Base-by-base conservation (phyloP, 2,888 invertebrate species). In the Agrilus mali region DNA sequence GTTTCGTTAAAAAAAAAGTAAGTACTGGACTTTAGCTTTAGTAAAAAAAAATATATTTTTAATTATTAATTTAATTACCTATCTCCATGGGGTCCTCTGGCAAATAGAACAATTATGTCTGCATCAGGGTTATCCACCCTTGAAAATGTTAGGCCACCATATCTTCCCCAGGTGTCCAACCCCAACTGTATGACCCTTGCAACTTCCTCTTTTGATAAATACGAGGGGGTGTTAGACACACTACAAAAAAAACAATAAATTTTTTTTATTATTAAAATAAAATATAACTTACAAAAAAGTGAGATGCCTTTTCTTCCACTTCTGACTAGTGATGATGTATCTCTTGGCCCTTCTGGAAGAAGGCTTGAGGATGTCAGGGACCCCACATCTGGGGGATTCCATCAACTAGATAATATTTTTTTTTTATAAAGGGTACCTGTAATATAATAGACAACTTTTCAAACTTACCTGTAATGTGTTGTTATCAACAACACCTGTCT, bases 21-120 rank as follows among this genome's bases (percentile, higher is more conserved):
- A n/a, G n/a, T n/a, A n/a, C n/a, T n/a, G n/a, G n/a, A n/a, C n/a
- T n/a, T n/a, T n/a, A n/a, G n/a, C n/a, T n/a, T n/a, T n/a, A n/a
- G n/a, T n/a, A n/a, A n/a, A n/a, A n/a, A n/a, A n/a, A n/a, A n/a
- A n/a, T n/a, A n/a, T n/a, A n/a, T n/a, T n/a, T n/a, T n/a, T n/a
- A n/a, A n/a, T n/a, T n/a, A n/a, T 22, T 33, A n/a, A 48, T 32
- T 42, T 34, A 54, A 65, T 66, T 54, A 80, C 79, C 72, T 72
- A 56, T 86, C 86, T 1, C 82, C 83, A 54, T 86, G 86, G 50
- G 77, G 70, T 33, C 73, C 72, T 20, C 71, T 70, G 2, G 76
- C 81, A 67, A 88, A 89, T 2, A 76, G 73, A 15, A 88, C 74
- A 43, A 79, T 73, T 49, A 89, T 86, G 59, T 88, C 86, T 0